phyloP scores from a whole-genome alignment of 2,113 vertebrate genomes.

The Tympanuchus pallidicinctus region DNA sequence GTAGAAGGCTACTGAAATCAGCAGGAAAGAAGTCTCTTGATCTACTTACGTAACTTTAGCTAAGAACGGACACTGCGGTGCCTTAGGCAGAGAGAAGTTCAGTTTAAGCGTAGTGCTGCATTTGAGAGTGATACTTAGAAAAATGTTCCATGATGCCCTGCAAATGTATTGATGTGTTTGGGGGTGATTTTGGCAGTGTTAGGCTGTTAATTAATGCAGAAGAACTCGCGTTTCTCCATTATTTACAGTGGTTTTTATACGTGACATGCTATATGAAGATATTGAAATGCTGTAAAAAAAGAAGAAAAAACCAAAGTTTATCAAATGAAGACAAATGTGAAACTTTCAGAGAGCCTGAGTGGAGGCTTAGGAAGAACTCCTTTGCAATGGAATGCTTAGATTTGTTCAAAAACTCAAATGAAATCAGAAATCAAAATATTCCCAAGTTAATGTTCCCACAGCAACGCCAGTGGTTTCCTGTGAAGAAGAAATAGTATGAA shows the following conservation, averaged over 20 bases:
- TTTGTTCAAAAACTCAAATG: not conserved
- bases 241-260: not conserved
- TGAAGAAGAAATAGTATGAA: not conserved
- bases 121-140: not conserved
- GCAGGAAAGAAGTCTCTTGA: not conserved
- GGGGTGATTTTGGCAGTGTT: not conserved
- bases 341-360: not conserved
- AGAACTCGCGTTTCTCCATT: not conserved
- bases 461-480: not conserved
- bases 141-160: not conserved
- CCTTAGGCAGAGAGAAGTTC: not conserved
- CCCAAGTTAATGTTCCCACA: not conserved
- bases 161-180: not conserved
- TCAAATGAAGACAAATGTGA: not conserved
- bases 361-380: not conserved
- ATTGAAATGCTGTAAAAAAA: not conserved
- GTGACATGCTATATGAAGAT: not conserved
- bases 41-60: rapidly evolving
- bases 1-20: not conserved
- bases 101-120: not conserved
- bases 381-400: not conserved
- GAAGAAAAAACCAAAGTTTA: not conserved
- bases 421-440: not conserved
- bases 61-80: not conserved
- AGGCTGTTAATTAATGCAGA: not conserved